These are phyloP conservation scores for Menura novaehollandiae DNA, from an alignment of 2,113 vertebrate genomes.

Conservation along the genomic window DNA sequence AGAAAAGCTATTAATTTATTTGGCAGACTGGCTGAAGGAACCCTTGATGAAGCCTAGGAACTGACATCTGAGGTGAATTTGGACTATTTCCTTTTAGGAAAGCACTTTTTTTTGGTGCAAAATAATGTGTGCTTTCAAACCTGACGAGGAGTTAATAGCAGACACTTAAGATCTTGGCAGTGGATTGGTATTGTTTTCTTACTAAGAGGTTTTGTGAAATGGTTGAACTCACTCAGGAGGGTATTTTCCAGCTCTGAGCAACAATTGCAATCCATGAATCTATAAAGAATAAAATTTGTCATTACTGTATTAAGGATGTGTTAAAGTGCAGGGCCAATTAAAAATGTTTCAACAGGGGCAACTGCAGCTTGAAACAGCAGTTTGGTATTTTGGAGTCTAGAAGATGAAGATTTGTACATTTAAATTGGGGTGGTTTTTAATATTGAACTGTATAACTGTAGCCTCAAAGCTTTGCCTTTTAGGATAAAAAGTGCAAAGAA, in stretches of 20 bases:
- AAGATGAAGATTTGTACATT: background rate
- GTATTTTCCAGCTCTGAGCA: background rate
- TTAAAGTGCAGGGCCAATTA: background rate
- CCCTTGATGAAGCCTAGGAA: background rate
- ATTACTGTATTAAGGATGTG: background rate
- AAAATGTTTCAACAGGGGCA: background rate
- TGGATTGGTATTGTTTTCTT: background rate
- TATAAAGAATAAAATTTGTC: background rate
- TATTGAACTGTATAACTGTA: background rate
- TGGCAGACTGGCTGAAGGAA: conserved; percentile 12
- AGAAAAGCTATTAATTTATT: conserved; percentile 37
- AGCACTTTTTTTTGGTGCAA: background rate
- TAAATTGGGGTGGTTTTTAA: background rate
- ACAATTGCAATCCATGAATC: background rate
- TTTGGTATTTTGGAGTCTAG: background rate
- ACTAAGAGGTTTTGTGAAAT: background rate
- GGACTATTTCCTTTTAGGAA: background rate
- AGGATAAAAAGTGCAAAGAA: background rate
- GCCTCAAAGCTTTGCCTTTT: background rate
- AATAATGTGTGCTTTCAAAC: background rate
- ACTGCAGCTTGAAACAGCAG: background rate
- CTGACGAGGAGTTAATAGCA: background rate
- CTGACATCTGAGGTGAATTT: conserved; percentile 9
- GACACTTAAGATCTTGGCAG: conserved; percentile 35
- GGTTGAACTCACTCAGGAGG: background rate